Evolutionary conservation across 2,888 invertebrate species (phyloP).

Genomic region (Slavum lentiscoides): DNA sequence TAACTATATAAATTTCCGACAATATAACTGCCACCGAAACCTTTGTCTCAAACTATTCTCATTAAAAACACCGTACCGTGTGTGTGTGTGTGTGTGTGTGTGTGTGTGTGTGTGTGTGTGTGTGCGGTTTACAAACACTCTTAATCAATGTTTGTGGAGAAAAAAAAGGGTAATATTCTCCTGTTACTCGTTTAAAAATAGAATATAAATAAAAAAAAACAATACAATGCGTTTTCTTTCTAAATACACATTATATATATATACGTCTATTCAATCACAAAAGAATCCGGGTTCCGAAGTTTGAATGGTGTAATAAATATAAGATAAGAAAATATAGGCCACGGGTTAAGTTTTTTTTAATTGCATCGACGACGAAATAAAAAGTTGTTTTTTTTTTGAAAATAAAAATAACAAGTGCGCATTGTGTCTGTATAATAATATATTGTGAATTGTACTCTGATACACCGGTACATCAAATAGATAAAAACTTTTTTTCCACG

Average conservation of each 20-base stretch:
- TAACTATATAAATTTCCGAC: neutral
- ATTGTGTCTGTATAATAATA: too few species aligned
- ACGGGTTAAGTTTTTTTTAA: constrained; percentile 3
- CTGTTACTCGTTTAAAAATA: constrained; percentile 3
- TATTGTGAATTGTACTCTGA: too few species aligned
- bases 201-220: constrained; percentile 35
- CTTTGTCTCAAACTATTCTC: constrained; percentile 26
- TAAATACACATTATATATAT: neutral
- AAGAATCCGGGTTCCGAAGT: constrained; percentile 15
- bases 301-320: constrained; percentile 7
- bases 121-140: neutral
- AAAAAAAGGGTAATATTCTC: constrained; percentile 15
- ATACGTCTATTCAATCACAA: neutral
- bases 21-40: neutral
- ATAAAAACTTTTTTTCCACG: too few species aligned
- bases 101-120: too few species aligned
- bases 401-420: too few species aligned
- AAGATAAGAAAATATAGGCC: neutral
- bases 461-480: too few species aligned
- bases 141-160: neutral
- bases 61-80: constrained; percentile 1
- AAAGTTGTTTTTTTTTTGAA: neutral
- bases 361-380: neutral
- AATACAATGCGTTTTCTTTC: constrained; percentile 7
- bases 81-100: too few species aligned